phyloP scores from a whole-genome alignment of 1,140 invertebrate species.

The Sitobion miscanthi region DNA sequence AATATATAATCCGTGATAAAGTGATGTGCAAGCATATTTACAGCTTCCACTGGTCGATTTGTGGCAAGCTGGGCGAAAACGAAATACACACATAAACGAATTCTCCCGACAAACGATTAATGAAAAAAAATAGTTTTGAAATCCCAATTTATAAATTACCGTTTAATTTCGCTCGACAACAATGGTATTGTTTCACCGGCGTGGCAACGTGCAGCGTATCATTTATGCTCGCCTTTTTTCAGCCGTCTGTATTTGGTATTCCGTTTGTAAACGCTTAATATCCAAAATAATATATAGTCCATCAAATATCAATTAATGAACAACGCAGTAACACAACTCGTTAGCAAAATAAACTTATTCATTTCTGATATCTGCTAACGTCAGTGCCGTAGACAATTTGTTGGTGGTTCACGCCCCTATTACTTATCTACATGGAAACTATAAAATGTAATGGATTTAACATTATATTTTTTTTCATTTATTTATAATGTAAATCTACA shows the following conservation, averaged over 20 bases:
- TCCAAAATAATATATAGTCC: background rate
- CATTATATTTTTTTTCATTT: too few species aligned
- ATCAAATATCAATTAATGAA: background rate
- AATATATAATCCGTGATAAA: background rate
- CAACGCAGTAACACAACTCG: background rate
- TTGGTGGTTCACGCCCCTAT: too few species aligned
- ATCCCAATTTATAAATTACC: background rate
- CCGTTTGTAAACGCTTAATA: background rate
- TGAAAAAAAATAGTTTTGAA: background rate
- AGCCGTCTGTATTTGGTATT: background rate
- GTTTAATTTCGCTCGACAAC: background rate
- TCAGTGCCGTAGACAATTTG: too few species aligned
- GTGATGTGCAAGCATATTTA: too few species aligned
- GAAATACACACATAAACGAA: background rate
- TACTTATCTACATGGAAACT: too few species aligned
- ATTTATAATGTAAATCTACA: too few species aligned
- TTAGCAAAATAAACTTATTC: too few species aligned
- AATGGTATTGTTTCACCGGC: background rate
- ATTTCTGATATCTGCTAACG: too few species aligned
- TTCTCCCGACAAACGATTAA: background rate
- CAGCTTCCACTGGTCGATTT: too few species aligned
- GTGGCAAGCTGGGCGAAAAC: too few species aligned
- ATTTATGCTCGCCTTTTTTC: background rate
- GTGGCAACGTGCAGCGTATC: too few species aligned
- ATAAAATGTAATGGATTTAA: too few species aligned